Evolutionary conservation across 2,888 invertebrate genomes (phyloP).

Genomic region (Caenorhabditis sinica): DNA sequence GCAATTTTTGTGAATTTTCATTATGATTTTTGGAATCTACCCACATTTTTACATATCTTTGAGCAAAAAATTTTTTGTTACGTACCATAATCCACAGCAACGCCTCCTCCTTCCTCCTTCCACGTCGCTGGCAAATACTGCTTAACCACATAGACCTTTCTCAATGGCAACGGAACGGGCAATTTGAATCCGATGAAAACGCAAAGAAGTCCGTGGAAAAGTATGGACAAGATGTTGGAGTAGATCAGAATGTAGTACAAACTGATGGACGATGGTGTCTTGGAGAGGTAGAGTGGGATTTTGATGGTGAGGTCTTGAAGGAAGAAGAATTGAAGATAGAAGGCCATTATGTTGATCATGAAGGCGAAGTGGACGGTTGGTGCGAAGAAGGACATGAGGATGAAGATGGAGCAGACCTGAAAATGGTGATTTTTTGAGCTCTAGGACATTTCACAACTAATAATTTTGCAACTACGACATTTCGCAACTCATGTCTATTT

Average conservation of each 20-base stretch:
- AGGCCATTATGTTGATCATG: conserved; percentile 58
- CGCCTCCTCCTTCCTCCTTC: conserved; percentile 32
- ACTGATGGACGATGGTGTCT: conserved; percentile 28
- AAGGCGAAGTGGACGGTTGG: conserved; percentile 26
- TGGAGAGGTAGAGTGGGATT: conserved; percentile 63
- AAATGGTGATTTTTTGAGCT: background rate
- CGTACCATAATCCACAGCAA: conserved; percentile 15
- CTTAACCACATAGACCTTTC: conserved; percentile 29
- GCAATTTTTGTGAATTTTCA: too few species aligned
- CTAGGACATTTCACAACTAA: background rate
- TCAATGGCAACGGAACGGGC: conserved; percentile 7
- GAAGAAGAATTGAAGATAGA: conserved; percentile 70
- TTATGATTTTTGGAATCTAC: too few species aligned
- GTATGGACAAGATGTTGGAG: conserved; percentile 19
- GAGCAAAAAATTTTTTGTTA: background rate
- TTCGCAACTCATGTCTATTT: too few species aligned
- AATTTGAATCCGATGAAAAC: conserved; percentile 6
- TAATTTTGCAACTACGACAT: too few species aligned
- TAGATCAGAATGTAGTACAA: conserved; percentile 38
- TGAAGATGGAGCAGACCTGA: background rate
- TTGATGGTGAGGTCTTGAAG: conserved; percentile 73
- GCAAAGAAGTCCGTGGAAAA: conserved; percentile 36
- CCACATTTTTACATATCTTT: too few species aligned
- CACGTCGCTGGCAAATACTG: conserved; percentile 45
- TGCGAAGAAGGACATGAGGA: background rate